Evolutionary conservation across 2,113 vertebrate species (phyloP).

Genomic region (Cyprinodon tularosa): DNA sequence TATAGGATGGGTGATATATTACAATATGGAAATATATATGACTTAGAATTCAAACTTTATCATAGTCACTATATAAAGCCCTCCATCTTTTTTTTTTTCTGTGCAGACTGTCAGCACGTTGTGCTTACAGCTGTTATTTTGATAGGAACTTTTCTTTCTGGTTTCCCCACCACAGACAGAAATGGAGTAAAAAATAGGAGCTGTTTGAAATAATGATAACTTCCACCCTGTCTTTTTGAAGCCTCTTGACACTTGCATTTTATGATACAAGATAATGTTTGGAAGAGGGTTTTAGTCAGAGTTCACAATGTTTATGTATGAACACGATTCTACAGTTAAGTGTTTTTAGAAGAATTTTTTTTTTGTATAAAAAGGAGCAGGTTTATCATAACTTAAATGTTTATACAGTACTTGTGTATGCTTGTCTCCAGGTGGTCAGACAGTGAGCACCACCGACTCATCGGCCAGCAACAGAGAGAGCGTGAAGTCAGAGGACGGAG

Average conservation of each 20-base stretch:
- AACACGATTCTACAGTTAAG: background rate
- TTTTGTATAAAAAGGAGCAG: background rate
- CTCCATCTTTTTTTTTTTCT: background rate
- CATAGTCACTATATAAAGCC: background rate
- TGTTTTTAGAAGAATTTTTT: background rate
- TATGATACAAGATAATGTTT: slow-evolving; percentile 1
- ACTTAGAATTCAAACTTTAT: background rate
- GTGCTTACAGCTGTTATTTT: slow-evolving; percentile 25
- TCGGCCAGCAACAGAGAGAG: slow-evolving; percentile 98
- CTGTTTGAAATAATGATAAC: background rate
- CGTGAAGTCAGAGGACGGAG: slow-evolving; percentile 97
- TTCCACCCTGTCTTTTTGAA: background rate
- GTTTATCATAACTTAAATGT: slow-evolving; percentile 2
- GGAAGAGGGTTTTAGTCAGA: background rate
- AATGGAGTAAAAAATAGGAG: background rate
- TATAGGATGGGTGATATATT: background rate
- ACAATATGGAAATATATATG: background rate
- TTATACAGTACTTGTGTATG: background rate
- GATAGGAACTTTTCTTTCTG: slow-evolving; percentile 15
- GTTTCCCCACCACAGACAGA: background rate
- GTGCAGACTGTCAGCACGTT: background rate
- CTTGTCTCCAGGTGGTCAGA: slow-evolving; percentile 89
- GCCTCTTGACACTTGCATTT: background rate
- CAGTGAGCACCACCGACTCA: slow-evolving; percentile 97
- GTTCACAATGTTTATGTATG: slow-evolving; percentile 1